Percentiles rank a stretch among this genome's conserved stretches.
phyloP scores from a whole-genome alignment of 2,113 vertebrate species.

The Eretmochelys imbricata region DNA sequence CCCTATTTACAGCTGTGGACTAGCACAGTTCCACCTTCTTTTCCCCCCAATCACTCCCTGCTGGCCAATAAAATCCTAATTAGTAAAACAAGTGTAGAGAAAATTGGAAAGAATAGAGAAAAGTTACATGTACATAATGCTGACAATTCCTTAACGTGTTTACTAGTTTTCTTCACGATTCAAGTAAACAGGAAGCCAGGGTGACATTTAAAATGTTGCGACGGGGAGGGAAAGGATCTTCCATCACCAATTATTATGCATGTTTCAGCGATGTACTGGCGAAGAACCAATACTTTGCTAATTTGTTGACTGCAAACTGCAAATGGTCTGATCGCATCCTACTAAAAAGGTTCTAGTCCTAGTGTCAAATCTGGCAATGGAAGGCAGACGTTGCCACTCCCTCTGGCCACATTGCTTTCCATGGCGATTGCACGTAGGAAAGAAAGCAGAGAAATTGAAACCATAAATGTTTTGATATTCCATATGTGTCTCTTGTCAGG shows the following conservation, averaged over 20 bases:
- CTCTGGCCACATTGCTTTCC: neutral
- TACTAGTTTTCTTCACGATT: neutral
- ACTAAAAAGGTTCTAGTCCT: neutral
- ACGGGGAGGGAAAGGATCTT: too few species aligned
- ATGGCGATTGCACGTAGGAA: neutral
- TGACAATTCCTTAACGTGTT: neutral
- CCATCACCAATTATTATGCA: neutral
- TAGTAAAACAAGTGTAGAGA: neutral
- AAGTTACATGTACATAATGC: neutral
- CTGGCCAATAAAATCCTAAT: neutral
- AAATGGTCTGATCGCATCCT: neutral
- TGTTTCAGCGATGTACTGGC: neutral
- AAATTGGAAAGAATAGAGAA: neutral
- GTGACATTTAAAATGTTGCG: neutral
- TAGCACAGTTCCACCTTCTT: neutral
- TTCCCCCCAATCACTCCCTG: neutral
- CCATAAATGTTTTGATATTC: conserved; percentile 26
- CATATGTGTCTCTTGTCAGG: neutral
- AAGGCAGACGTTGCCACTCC: neutral
- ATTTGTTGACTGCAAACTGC: neutral
- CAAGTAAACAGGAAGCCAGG: neutral
- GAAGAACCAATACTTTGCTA: neutral
- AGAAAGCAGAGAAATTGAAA: neutral
- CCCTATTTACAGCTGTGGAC: neutral
- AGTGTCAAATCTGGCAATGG: neutral